Evolutionary conservation across 2,888 invertebrate species (phyloP).

Genomic region (Reticulitermes lucifugus): DNA sequence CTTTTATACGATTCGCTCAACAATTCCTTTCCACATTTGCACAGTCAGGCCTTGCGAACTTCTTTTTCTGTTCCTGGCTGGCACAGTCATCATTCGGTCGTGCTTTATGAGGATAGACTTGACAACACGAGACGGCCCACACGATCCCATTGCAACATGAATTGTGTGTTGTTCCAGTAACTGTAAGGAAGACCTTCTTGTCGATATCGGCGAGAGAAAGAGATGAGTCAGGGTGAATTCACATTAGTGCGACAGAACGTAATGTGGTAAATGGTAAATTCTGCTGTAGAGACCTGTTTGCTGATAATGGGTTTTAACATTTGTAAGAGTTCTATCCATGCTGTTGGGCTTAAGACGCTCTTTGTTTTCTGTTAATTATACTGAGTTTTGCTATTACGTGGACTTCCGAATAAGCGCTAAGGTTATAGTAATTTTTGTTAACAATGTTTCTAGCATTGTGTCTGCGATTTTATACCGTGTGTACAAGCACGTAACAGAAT

Average conservation of each 20-base stretch:
- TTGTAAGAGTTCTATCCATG: too few relatives aligned
- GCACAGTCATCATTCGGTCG: constrained; percentile 19
- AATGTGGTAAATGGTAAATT: not conserved
- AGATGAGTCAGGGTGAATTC: constrained; percentile 7
- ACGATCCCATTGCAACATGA: constrained; percentile 6
- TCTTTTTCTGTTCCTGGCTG: not conserved
- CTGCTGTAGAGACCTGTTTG: too few relatives aligned
- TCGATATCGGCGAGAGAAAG: not conserved
- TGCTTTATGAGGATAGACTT: constrained; percentile 25
- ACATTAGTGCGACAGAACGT: not conserved
- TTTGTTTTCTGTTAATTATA: too few relatives aligned
- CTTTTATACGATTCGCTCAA: constrained; percentile 27
- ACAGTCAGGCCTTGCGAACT: constrained; percentile 31
- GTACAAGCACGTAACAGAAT: too few relatives aligned
- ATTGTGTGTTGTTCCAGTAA: not conserved
- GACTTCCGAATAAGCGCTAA: too few relatives aligned
- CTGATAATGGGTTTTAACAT: too few relatives aligned
- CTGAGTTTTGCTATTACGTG: too few relatives aligned
- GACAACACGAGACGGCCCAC: constrained; percentile 5
- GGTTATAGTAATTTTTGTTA: too few relatives aligned
- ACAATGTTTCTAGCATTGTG: too few relatives aligned
- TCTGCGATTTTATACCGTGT: too few relatives aligned
- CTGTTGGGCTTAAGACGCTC: too few relatives aligned
- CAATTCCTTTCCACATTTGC: constrained; percentile 22
- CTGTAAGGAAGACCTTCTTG: not conserved